Evolutionary conservation across 2,113 vertebrate genomes (phyloP).

Genomic region (Murina feae): DNA sequence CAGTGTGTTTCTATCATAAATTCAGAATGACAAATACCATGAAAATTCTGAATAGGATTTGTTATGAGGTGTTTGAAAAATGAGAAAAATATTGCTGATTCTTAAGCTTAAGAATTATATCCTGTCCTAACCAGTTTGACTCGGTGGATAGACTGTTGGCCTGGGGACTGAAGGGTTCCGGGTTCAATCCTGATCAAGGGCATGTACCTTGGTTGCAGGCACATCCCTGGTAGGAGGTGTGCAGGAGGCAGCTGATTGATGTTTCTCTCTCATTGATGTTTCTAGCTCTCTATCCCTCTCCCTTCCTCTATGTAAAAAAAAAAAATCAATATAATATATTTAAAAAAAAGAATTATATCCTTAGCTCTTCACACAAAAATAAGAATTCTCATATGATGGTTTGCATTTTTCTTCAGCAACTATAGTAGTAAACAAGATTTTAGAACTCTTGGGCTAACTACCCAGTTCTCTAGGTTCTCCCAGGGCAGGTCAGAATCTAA

Average conservation of each 20-base stretch:
- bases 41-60: slow-evolving; percentile 21
- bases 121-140: too few species aligned
- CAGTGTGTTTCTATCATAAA: neutral
- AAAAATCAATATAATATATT: too few species aligned
- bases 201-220: too few species aligned
- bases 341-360: neutral
- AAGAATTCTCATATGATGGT: neutral
- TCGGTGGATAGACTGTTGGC: too few species aligned
- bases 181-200: too few species aligned
- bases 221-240: too few species aligned
- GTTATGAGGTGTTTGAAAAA: neutral
- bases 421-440: neutral
- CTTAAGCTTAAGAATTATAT: neutral
- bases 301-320: too few species aligned
- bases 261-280: too few species aligned
- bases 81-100: neutral
- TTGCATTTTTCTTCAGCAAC: neutral
- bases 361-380: neutral
- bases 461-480: neutral
- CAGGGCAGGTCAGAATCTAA: neutral
- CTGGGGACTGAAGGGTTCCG: too few species aligned
- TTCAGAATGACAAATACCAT: slow-evolving; percentile 14
- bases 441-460: neutral
- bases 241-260: too few species aligned
- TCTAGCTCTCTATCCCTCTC: too few species aligned